Evolutionary conservation across 1,140 invertebrate species (phyloP).

Genomic region (Aleiodes sp.): DNA sequence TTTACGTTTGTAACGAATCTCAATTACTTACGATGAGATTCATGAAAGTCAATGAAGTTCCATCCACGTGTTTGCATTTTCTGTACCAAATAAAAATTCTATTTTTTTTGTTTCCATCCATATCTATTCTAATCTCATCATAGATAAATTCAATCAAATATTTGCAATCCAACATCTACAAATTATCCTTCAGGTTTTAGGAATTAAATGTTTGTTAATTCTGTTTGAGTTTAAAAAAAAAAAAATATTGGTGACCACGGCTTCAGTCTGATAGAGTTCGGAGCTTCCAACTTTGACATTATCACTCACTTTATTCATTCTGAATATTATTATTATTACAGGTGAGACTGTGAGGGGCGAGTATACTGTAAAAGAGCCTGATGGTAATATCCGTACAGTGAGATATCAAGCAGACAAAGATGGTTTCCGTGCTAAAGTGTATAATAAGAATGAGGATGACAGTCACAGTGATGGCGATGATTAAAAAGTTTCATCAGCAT

Average conservation of each 20-base stretch:
- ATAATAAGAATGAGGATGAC: constrained; percentile 47
- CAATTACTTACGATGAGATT: background rate
- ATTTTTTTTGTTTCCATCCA: too few relatives aligned
- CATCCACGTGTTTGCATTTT: constrained; percentile 37
- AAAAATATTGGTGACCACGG: constrained; percentile 71
- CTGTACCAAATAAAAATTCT: too few relatives aligned
- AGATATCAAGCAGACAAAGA: constrained; percentile 80
- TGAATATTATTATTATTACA: constrained; percentile 32
- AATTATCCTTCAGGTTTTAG: constrained; percentile 68
- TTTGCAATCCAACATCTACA: too few relatives aligned
- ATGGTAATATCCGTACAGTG: constrained; percentile 79
- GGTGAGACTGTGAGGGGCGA: constrained; percentile 69
- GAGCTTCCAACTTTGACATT: constrained; percentile 59
- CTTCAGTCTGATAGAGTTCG: constrained; percentile 59
- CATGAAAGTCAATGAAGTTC: constrained; percentile 23
- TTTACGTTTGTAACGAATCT: background rate
- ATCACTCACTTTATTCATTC: constrained; percentile 19
- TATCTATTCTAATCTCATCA: too few relatives aligned
- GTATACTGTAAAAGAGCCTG: constrained; percentile 80
- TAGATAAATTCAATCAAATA: too few relatives aligned
- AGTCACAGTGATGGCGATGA: background rate
- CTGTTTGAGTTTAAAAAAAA: constrained; percentile 74
- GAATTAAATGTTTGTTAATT: constrained; percentile 76
- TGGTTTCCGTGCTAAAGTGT: constrained; percentile 79
- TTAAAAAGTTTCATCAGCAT: too few relatives aligned